phyloP scores from a whole-genome alignment of 2,113 vertebrate genomes.

The Catagonus wagneri region DNA sequence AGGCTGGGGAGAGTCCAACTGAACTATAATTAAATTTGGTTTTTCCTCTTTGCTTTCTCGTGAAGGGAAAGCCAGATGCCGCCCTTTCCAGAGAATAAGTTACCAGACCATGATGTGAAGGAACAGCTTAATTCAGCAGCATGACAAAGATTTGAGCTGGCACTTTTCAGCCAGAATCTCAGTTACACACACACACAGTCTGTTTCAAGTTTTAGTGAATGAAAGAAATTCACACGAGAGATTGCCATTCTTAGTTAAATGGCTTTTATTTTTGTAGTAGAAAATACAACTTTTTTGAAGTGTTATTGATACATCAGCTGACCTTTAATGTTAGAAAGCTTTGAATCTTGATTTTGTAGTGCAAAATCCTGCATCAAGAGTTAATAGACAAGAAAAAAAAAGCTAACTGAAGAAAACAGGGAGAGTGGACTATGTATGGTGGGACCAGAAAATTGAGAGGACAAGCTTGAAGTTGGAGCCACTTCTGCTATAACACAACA shows the following conservation, averaged over 20 bases:
- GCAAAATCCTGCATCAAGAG: background rate
- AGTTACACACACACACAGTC: background rate
- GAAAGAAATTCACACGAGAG: background rate
- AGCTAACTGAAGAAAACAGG: background rate
- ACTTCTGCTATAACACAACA: background rate
- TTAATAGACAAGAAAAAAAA: background rate
- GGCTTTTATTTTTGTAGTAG: constrained; percentile 43
- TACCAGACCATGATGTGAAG: background rate
- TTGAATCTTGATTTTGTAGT: constrained; percentile 41
- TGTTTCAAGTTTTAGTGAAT: constrained; percentile 47
- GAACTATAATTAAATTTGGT: background rate
- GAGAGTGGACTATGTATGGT: background rate
- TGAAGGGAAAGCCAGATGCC: background rate
- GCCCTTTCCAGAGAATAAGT: background rate
- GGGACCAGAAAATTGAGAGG: background rate
- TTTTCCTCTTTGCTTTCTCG: background rate
- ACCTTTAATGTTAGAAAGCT: background rate
- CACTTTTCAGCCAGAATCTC: background rate
- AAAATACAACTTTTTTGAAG: background rate
- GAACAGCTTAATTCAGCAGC: background rate
- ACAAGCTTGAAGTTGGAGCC: background rate
- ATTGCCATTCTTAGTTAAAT: constrained; percentile 22
- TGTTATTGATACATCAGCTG: background rate
- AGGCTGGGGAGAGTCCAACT: background rate
- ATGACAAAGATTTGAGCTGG: background rate